A percentile compares a stretch with the other conserved stretches of the same genome.
phyloP scores from a whole-genome alignment of 2,888 invertebrate species.

The Chouioia cunea region DNA sequence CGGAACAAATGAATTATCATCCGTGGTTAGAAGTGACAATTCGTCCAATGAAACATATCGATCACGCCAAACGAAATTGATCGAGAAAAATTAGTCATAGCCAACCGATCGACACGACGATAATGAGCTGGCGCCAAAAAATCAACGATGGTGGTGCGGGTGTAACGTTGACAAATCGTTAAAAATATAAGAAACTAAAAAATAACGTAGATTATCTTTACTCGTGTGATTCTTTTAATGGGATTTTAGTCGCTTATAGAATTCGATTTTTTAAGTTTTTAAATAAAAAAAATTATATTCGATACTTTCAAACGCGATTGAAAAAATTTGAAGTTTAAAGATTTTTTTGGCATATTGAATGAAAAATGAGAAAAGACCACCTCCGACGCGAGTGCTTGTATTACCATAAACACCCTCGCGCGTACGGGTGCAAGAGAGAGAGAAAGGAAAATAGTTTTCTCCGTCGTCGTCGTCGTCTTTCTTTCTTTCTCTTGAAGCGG shows the following conservation, averaged over 20 bases:
- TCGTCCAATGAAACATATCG: neutral
- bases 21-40: too few relatives aligned
- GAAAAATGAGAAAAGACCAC: slow-evolving; percentile 44
- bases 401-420: slow-evolving; percentile 39
- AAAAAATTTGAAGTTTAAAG: neutral
- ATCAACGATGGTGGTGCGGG: slow-evolving; percentile 17
- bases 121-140: slow-evolving; percentile 30
- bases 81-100: slow-evolving; percentile 30
- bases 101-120: neutral
- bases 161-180: slow-evolving; percentile 11
- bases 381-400: slow-evolving; percentile 5
- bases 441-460: slow-evolving; percentile 48
- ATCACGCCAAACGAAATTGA: slow-evolving; percentile 12
- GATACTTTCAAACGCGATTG: too few relatives aligned
- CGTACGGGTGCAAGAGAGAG: slow-evolving; percentile 38
- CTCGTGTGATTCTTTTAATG: too few relatives aligned
- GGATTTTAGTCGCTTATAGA: too few relatives aligned
- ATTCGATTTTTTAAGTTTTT: too few relatives aligned
- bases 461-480: neutral
- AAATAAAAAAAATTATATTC: too few relatives aligned
- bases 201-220: too few relatives aligned
- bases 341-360: slow-evolving; percentile 28
- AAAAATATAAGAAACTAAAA: too few relatives aligned
- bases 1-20: too few relatives aligned
- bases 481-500: neutral